These are phyloP conservation scores for Diceros bicornis DNA, from an alignment of 2,797 vertebrate species.

Conservation along the genomic window DNA sequence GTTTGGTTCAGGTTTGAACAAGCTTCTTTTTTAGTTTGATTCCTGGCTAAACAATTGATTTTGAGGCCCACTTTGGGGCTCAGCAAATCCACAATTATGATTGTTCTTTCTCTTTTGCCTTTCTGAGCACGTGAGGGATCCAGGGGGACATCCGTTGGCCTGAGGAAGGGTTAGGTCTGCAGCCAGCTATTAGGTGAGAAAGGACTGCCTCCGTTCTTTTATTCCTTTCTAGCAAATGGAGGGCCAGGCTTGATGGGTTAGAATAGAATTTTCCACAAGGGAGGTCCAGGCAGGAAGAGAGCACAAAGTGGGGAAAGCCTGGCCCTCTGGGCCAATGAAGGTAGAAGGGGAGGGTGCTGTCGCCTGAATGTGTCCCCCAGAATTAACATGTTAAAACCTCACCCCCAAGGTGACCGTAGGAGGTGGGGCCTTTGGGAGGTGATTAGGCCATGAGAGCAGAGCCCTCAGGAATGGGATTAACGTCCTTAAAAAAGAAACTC, in stretches of 20 bases:
- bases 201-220: rapidly evolving
- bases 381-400: background rate
- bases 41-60: background rate
- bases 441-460: background rate
- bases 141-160: background rate
- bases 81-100: background rate
- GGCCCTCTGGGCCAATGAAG: background rate
- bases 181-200: rapidly evolving
- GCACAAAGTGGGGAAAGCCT: background rate
- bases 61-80: background rate
- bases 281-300: background rate
- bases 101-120: background rate
- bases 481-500: background rate
- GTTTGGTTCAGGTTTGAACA: background rate
- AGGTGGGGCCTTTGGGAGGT: background rate
- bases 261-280: background rate
- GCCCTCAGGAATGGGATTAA: background rate
- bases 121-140: background rate
- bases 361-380: background rate
- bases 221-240: rapidly evolving
- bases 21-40: conserved; percentile 15
- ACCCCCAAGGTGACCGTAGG: background rate
- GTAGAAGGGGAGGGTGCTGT: background rate
- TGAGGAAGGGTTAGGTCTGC: rapidly evolving
- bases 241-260: background rate